Base-by-base conservation (phyloP, 2,888 invertebrate species). In the Empis stercorea region DNA sequence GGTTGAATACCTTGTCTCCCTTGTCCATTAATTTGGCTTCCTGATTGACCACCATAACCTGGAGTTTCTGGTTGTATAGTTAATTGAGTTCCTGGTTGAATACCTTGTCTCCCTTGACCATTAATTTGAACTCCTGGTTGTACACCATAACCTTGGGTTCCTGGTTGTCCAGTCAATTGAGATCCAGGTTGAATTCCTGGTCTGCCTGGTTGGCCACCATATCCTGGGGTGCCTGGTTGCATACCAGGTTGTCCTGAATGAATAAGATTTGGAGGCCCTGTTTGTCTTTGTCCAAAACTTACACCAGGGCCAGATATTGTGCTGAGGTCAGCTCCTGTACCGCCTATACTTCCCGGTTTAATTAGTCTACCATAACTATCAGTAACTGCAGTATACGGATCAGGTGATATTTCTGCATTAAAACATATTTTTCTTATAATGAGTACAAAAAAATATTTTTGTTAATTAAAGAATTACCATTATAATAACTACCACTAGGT, bases 381-480 rank as follows among this genome's bases (percentile, higher is more conserved):
- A 6, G 17, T 16, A 13, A 17, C 23, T 14, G 48, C 44, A 14
- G 48, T 49, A 32, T 48, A 49, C 3, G 50, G 49, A 20, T 49
- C 47, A 30, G 48, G 46, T 23, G 46, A 46, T n/a, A 37, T n/a
- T 7, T 13, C 42, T 42, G 2, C n/a, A 38, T 17, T 14, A 27
- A 27, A 7, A 5, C 2, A 40, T 14, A 23, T n/a, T n/a, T n/a
- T n/a, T n/a, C n/a, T n/a, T n/a, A 13, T 23, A 23, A 40, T 34
- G 1, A 27, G 9, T 27, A 27, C 5, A 7, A 27, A 4, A 27
- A 27, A 4, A 7, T 27, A 27, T 27, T 7, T 27, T 4, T 2
- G 7, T 27, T 27, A 27, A n/a, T n/a, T n/a, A 2, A 27, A 27
- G 4, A 27, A 7, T 27, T 27, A 27, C 23, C 23, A 27, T 20